Evolutionary conservation across 1,140 invertebrate species (phyloP).

Genomic region (Camponotus floridanus): DNA sequence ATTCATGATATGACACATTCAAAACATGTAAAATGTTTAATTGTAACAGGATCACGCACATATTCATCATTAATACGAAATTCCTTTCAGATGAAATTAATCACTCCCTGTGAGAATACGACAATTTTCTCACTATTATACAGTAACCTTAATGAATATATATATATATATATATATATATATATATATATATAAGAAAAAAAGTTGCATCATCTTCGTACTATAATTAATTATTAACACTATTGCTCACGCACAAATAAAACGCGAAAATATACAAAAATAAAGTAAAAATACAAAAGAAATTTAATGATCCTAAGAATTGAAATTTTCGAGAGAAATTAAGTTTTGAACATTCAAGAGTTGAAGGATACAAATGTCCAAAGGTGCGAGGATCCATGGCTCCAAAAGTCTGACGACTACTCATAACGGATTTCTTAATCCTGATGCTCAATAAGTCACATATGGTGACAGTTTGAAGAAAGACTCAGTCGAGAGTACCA

Average conservation of each 20-base stretch:
- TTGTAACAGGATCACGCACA: neutral
- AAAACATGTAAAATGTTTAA: neutral
- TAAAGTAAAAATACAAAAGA: neutral
- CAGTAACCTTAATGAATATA: constrained; percentile 1
- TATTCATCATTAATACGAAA: constrained; percentile 4
- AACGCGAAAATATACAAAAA: neutral
- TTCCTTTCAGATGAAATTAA: neutral
- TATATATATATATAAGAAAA: neutral
- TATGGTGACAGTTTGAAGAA: constrained; percentile 28
- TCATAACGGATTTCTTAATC: constrained; percentile 33
- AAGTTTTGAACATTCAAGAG: neutral
- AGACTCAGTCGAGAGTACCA: constrained; percentile 20
- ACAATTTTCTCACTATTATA: neutral
- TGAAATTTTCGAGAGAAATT: neutral
- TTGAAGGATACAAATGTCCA: neutral
- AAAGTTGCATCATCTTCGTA: constrained; percentile 40
- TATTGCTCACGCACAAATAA: neutral
- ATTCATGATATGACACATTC: neutral
- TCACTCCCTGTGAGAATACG: neutral
- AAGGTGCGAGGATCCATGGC: neutral
- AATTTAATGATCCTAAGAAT: neutral
- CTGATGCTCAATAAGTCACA: constrained; percentile 22
- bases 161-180: neutral
- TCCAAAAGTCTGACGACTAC: neutral
- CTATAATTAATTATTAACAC: constrained; percentile 3